These are phyloP conservation scores for Phasianus colchicus DNA, from an alignment of 2,113 vertebrate species.

Conservation along the genomic window DNA sequence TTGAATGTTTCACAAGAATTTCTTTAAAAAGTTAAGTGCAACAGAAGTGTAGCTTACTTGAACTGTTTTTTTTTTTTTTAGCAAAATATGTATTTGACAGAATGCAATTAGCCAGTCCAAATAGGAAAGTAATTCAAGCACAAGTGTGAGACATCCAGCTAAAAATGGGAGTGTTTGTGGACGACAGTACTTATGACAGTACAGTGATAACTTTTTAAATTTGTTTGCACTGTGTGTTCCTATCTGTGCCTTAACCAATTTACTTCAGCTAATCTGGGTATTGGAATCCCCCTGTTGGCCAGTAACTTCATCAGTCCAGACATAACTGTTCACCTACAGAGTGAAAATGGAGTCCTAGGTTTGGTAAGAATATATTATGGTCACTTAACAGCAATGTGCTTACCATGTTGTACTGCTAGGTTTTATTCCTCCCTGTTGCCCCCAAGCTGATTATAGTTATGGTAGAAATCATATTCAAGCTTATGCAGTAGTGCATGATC, in stretches of 20 bases:
- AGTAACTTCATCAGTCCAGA: constrained; percentile 96
- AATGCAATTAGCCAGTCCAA: background rate
- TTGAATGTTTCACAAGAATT: background rate
- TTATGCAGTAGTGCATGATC: background rate
- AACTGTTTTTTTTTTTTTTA: background rate
- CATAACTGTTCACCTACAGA: constrained; percentile 96
- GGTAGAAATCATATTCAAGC: background rate
- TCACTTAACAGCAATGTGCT: background rate
- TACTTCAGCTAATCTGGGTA: constrained; percentile 92
- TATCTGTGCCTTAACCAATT: constrained; percentile 75
- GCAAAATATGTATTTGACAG: background rate
- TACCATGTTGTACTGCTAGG: background rate
- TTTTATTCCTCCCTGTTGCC: background rate
- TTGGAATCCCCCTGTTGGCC: constrained; percentile 96
- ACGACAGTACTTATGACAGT: background rate
- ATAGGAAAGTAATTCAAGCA: background rate
- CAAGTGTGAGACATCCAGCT: background rate
- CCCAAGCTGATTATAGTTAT: background rate
- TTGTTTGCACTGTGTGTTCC: background rate
- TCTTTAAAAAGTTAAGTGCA: rapidly evolving
- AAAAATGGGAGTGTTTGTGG: background rate
- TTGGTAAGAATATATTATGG: constrained; percentile 84
- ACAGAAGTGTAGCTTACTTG: background rate
- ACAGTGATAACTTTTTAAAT: background rate
- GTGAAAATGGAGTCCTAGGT: constrained; percentile 97